phyloP scores from a whole-genome alignment of 2,888 invertebrate genomes.

The Catocala fraxini region DNA sequence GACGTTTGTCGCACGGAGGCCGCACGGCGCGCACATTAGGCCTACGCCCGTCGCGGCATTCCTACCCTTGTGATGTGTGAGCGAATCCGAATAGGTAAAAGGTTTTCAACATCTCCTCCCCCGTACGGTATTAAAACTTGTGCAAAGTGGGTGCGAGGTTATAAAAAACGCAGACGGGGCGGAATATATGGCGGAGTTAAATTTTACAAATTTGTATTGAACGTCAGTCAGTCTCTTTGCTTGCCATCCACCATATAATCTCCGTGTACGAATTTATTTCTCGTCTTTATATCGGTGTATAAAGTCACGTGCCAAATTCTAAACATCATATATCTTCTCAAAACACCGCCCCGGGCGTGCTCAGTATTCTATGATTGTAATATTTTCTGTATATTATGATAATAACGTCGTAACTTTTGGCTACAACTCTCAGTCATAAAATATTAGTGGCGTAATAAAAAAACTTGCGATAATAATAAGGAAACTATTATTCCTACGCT shows the following conservation, averaged over 20 bases:
- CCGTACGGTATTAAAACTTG: constrained; percentile 78
- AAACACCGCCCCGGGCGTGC: not conserved
- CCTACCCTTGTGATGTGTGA: constrained; percentile 64
- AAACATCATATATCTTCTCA: constrained; percentile 1
- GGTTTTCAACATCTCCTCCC: constrained; percentile 80
- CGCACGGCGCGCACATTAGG: constrained; percentile 60
- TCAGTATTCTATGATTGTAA: constrained; percentile 17
- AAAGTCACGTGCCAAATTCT: constrained; percentile 20
- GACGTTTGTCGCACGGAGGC: constrained; percentile 59
- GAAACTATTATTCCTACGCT: constrained; percentile 11
- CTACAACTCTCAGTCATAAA: constrained; percentile 16
- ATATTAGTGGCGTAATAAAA: constrained; percentile 16
- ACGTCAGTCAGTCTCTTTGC: constrained; percentile 48
- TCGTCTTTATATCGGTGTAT: constrained; percentile 15
- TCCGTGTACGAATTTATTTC: constrained; percentile 40
- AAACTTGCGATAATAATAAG: constrained; percentile 9
- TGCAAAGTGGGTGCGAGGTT: constrained; percentile 69
- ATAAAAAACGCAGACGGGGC: constrained; percentile 63
- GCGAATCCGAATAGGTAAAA: constrained; percentile 67
- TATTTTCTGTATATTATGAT: constrained; percentile 19
- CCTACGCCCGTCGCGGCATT: constrained; percentile 36
- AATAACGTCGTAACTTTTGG: constrained; percentile 23
- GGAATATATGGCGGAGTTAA: constrained; percentile 43
- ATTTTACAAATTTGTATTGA: constrained; percentile 44
- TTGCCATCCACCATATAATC: constrained; percentile 50